Evolutionary conservation across 2,113 vertebrate genomes (phyloP).

Genomic region (Chiloscyllium plagiosum): DNA sequence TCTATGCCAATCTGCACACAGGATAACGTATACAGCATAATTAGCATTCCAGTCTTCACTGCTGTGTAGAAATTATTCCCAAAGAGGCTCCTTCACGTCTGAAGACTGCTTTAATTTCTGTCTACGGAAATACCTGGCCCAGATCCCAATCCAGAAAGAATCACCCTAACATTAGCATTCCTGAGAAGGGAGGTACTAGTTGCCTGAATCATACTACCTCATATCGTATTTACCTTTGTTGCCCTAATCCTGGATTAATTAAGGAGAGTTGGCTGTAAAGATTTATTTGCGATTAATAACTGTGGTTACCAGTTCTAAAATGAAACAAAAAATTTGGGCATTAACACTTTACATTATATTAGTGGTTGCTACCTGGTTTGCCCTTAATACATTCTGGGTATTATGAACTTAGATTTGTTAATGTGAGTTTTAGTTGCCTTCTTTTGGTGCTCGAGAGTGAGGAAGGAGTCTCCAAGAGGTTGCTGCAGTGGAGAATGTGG

Average conservation of each 20-base stretch:
- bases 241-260: background rate
- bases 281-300: background rate
- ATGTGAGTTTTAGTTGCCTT: too few species aligned
- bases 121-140: background rate
- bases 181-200: background rate
- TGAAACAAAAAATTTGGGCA: background rate
- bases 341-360: background rate
- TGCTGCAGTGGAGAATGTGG: too few species aligned
- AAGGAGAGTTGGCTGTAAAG: background rate
- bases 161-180: conserved; percentile 13
- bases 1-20: background rate
- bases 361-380: background rate
- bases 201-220: background rate
- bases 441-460: too few species aligned
- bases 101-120: background rate
- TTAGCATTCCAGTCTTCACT: background rate
- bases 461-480: too few species aligned
- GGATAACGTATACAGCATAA: background rate
- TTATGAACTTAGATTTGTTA: background rate
- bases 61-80: background rate
- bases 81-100: background rate
- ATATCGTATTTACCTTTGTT: background rate
- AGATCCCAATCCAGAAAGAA: conserved; percentile 8
- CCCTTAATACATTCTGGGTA: background rate
- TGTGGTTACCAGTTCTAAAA: conserved; percentile 1